Base-by-base conservation (phyloP, 2,797 vertebrate genomes). In the Danio choprae region DNA sequence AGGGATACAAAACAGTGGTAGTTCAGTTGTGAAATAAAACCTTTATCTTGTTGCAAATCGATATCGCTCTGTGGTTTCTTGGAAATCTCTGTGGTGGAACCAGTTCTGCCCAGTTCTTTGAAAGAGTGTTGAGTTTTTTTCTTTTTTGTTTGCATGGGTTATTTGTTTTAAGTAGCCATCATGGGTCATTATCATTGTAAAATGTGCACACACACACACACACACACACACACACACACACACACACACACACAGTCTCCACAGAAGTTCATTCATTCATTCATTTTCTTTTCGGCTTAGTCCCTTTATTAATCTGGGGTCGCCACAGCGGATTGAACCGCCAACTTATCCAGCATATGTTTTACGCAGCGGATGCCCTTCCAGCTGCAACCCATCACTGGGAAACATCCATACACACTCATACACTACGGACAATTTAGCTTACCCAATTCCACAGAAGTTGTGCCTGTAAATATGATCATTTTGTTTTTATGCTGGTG, bases 71-170 rank as follows among this genome's bases (percentile, higher is more conserved):
- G 38, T 63, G 36, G 15, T 75, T 75, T 75, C 46, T 20, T 7
- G 7, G n/a, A 70, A 70, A 70, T 70, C 68, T 20, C 2, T 22
- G 38, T 4, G 0, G 46, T 64, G 48, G 48, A 76, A 64, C 74
- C 60, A 55, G 48, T 76, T 38, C 38, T 10, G 18, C 36, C 22
- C 29, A 51, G 36, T 16, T 20, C 15, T 16, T 18, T n/a, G 22
- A 62, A 7, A 6, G 74, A 60, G 15, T 22, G 5, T 11, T 15
- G n/a, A 8, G n/a, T 43, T 20, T 16, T 62, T 36, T 29, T 51
- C 70, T 18, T 74, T 51, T 36, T 55, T 18, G 5, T 41, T 18
- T 4, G 13, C 4, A n/a, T n/a, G 2, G 55, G 8, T 29, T 29
- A 46, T 18, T 70, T 9, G 15, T 73, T 46, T 64, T 8, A 74